Percentiles rank a stretch among this genome's conserved stretches.
phyloP scores from a whole-genome alignment of 2,888 invertebrate genomes.

The Lasioglossum calceatum region DNA sequence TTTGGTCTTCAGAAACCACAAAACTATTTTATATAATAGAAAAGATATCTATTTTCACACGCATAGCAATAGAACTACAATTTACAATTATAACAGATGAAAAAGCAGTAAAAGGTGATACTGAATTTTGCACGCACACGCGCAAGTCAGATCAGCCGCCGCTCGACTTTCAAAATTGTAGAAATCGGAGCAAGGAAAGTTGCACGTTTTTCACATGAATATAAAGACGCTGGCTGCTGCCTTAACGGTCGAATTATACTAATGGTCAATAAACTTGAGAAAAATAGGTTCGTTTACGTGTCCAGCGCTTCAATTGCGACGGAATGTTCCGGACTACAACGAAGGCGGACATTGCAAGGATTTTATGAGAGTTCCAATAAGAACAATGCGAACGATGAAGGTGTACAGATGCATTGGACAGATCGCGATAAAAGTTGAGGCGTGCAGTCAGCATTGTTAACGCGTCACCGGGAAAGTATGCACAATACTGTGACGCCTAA shows the following conservation, averaged over 20 bases:
- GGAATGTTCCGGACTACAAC: not conserved
- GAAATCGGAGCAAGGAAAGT: slow-evolving; percentile 52
- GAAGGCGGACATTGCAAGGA: not conserved
- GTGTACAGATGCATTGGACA: too few relatives aligned
- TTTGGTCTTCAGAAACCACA: too few relatives aligned
- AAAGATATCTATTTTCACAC: too few relatives aligned
- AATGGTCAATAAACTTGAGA: not conserved
- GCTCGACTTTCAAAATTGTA: slow-evolving; percentile 36
- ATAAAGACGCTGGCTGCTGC: slow-evolving; percentile 2
- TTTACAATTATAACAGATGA: not conserved
- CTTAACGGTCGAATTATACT: slow-evolving; percentile 23
- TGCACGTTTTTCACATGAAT: slow-evolving; percentile 36
- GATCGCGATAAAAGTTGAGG: not conserved
- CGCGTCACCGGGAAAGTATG: slow-evolving; percentile 33
- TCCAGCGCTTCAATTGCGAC: not conserved
- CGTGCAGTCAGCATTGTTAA: slow-evolving; percentile 15
- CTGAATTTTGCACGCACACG: not conserved
- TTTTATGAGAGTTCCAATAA: not conserved
- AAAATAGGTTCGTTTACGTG: not conserved
- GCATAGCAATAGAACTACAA: not conserved
- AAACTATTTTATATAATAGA: too few relatives aligned
- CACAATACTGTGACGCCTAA: slow-evolving; percentile 1
- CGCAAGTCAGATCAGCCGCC: not conserved
- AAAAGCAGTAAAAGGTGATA: not conserved
- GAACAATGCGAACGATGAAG: not conserved